Evolutionary conservation across 2,888 invertebrate genomes (phyloP).

Genomic region (Agrotis puta): DNA sequence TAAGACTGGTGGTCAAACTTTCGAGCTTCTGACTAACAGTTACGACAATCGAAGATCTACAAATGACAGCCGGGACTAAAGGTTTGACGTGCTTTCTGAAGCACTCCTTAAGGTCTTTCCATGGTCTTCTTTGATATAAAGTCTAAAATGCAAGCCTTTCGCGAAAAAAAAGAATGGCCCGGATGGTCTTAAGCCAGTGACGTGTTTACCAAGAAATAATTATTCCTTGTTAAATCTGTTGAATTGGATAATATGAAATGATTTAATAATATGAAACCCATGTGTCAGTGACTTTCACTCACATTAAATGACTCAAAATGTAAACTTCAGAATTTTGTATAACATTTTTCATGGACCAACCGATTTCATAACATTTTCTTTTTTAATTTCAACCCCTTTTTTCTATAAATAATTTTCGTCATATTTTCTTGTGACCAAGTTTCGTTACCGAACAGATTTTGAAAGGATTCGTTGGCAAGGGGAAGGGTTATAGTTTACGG

Average conservation of each 20-base stretch:
- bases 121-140: too few species aligned
- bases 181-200: not conserved
- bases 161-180: too few species aligned
- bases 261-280: constrained; percentile 18
- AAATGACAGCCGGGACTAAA: too few species aligned
- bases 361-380: not conserved
- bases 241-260: constrained; percentile 12
- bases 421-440: not conserved
- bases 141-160: too few species aligned
- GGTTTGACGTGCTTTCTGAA: too few species aligned
- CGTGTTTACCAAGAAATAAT: constrained; percentile 11
- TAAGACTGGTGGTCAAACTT: too few species aligned
- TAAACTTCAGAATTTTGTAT: not conserved
- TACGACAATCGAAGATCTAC: too few species aligned
- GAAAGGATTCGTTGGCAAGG: constrained; percentile 21
- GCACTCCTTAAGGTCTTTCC: too few species aligned
- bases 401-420: not conserved
- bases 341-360: not conserved
- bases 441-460: constrained; percentile 24
- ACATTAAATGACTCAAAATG: not conserved
- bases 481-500: constrained; percentile 1
- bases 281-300: not conserved
- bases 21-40: too few species aligned
- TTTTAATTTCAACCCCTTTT: constrained; percentile 12
- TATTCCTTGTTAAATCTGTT: not conserved